Evolutionary conservation across 2,113 vertebrate species (phyloP).

Genomic region (Orientallactaga bullata): DNA sequence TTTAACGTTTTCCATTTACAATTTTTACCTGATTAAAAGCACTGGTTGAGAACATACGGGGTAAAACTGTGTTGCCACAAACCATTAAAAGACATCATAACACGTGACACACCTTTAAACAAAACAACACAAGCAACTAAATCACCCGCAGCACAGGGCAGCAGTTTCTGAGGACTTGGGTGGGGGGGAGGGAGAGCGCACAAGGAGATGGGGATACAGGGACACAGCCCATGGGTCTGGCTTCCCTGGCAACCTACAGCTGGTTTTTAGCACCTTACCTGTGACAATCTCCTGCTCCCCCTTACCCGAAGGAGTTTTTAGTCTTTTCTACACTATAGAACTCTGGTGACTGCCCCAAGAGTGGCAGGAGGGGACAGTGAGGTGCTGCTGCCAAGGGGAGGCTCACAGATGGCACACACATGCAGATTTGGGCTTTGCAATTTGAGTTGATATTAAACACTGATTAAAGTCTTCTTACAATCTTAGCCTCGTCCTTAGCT

Average conservation of each 20-base stretch:
- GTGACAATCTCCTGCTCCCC: no score
- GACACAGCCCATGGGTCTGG: no score
- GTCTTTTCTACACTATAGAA: neutral
- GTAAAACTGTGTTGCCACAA: neutral
- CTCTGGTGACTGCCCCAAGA: neutral
- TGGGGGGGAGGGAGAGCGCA: no score
- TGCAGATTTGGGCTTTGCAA: neutral
- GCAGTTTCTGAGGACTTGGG: no score
- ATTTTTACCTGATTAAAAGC: neutral
- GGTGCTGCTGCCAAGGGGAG: no score
- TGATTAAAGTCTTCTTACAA: constrained; percentile 55
- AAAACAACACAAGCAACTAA: no score
- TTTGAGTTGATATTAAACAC: neutral
- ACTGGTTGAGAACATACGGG: neutral
- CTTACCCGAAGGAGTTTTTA: neutral
- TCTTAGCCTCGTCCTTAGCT: constrained; percentile 56
- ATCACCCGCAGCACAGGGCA: neutral
- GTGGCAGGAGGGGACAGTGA: no score
- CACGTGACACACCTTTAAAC: neutral
- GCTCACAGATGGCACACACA: neutral
- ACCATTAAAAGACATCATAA: neutral
- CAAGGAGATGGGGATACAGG: no score
- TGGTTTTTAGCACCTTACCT: neutral
- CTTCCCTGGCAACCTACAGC: no score
- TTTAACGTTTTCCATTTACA: constrained; percentile 74